Conservation (phyloP, 2,888 invertebrate genomes). For the Theodoxus fluviatilis region DNA sequence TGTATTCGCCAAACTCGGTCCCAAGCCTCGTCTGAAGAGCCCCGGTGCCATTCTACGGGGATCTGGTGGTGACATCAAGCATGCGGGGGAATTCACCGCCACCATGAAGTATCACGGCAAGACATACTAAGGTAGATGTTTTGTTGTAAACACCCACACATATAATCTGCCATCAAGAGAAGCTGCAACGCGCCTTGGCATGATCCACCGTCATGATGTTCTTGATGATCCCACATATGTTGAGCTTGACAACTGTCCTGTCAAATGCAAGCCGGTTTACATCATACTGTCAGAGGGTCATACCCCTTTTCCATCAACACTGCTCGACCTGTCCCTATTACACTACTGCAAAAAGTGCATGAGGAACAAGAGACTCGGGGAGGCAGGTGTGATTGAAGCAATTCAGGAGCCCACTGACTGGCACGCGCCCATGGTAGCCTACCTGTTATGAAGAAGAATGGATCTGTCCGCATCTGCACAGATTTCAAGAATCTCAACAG, state of each 20-base stretch:
- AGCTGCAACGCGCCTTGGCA: neutral
- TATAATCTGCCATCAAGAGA: neutral
- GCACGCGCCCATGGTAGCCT: neutral
- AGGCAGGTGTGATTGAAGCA: conserved; percentile 6
- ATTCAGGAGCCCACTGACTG: conserved; percentile 4
- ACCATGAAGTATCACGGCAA: neutral
- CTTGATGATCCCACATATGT: neutral
- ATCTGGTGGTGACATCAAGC: neutral
- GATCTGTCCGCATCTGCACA: neutral
- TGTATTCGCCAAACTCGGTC: too few species aligned
- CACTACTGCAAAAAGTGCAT: too few species aligned
- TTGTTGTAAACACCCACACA: too few species aligned
- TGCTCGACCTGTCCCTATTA: too few species aligned
- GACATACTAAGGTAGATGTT: neutral
- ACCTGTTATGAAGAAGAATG: conserved; percentile 11
- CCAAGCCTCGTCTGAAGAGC: neutral
- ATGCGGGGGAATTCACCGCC: neutral
- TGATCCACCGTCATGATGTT: neutral
- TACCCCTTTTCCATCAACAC: too few species aligned
- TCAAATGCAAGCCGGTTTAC: neutral
- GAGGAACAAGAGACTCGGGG: neutral
- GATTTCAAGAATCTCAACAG: conserved; percentile 8
- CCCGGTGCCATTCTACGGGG: neutral
- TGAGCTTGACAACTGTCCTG: conserved; percentile 6
- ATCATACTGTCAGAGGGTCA: neutral